phyloP scores from a whole-genome alignment of 2,113 vertebrate genomes.

The Talpa occidentalis region DNA sequence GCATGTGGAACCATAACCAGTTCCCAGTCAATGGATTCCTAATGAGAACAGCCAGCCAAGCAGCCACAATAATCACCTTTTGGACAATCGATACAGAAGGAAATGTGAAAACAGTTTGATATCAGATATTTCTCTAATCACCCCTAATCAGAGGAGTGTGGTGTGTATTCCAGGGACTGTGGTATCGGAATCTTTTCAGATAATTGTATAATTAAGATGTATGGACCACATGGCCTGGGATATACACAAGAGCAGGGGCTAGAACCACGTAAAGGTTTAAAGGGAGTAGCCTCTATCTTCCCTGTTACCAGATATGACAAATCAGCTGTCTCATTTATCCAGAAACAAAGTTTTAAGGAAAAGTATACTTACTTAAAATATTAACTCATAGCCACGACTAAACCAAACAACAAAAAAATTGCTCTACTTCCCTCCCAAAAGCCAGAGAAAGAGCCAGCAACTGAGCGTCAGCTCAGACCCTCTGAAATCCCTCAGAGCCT shows the following conservation, averaged over 20 bases:
- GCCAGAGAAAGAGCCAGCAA: not conserved
- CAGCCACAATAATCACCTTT: conserved; percentile 80
- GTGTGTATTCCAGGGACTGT: not conserved
- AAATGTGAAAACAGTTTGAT: conserved; percentile 78
- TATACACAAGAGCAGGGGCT: conserved; percentile 50
- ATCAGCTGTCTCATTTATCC: not conserved
- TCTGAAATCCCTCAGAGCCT: not conserved
- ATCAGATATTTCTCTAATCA: conserved; percentile 72
- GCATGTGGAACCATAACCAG: conserved; percentile 76
- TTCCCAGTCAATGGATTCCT: conserved; percentile 80
- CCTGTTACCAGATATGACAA: not conserved
- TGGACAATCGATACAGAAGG: conserved; percentile 81
- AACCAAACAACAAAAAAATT: not conserved
- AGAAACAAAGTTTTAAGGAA: not conserved
- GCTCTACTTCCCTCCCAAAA: not conserved
- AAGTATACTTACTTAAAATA: not conserved
- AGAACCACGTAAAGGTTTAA: not conserved
- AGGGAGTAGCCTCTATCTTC: not conserved
- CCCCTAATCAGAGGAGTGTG: conserved; percentile 62
- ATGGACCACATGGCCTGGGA: conserved; percentile 66
- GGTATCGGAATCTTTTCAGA: conserved; percentile 64
- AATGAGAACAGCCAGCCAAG: conserved; percentile 83
- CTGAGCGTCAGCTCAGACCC: not conserved
- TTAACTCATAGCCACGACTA: not conserved
- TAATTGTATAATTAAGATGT: conserved; percentile 84